Base-by-base conservation (phyloP, 2,797 vertebrate species). In the Karalla daura region DNA sequence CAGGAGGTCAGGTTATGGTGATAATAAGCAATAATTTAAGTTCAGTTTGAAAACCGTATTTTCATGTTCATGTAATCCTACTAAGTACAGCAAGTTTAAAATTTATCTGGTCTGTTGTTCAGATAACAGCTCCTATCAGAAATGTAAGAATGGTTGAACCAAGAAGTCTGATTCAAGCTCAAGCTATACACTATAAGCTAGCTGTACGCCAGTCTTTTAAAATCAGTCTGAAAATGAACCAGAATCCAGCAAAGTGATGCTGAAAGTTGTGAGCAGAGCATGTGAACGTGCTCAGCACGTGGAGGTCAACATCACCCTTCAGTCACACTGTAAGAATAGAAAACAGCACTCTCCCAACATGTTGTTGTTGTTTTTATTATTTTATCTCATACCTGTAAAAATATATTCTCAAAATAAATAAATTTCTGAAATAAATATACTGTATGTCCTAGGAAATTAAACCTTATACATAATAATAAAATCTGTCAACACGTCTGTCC, bases 351-450 rank as follows among this genome's bases (percentile, higher is more conserved):
- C 30, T 72, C 47, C 24, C 60, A 44, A 24, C 27, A 51, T 86
- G 72, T 73, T 85, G 21, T 66, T 36, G 14, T 43, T 80, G 25
- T 60, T 63, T 77, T 83, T 70, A 81, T 87, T 87, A 86, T 91
- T 89, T 96, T 91, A 95, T 85, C 81, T 89, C 83, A 91, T 95
- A 96, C 92, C 94, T 97, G 97, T 95, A 98, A 98, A 99, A 99
- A 99, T 99, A 99, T 96, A 98, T 94, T 97, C 95, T 97, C 93
- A 95, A 97, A 99, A 98, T 98, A 98, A 99, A 99, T 98, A 97
- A 98, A 98, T 98, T 96, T 98, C 96, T 97, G 96, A 98, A 98
- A 98, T 99, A 98, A 98, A 98, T 98, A 98, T 97, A 87, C 65
- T 86, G 80, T 87, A 72, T 96, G 95, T 95, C 91, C 93, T 94